A percentile compares a stretch with the other conserved stretches of the same genome.
Evolutionary conservation across 2,888 invertebrate genomes (phyloP).

Genomic region (Apamea monoglypha): DNA sequence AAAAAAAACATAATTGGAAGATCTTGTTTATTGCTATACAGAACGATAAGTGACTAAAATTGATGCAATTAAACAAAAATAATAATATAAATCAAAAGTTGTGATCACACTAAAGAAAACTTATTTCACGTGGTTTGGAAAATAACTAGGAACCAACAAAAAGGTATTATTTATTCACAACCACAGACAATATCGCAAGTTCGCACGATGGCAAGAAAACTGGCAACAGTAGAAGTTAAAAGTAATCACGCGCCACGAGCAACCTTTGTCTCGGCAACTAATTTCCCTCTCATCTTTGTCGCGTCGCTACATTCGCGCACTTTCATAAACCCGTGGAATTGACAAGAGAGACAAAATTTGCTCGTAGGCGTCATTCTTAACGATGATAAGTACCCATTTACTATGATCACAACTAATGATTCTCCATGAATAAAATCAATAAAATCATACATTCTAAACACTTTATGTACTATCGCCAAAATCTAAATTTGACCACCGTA

Average conservation of each 20-base stretch:
- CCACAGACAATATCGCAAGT: constrained; percentile 20
- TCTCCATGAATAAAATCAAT: constrained; percentile 56
- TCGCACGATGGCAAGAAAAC: constrained; percentile 11
- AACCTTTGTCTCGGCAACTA: neutral
- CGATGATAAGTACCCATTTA: neutral
- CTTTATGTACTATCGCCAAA: too few relatives aligned
- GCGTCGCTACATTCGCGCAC: neutral
- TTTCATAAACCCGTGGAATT: neutral
- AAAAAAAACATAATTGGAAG: constrained; percentile 60
- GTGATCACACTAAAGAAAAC: constrained; percentile 40
- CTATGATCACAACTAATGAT: constrained; percentile 45
- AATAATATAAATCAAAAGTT: constrained; percentile 41
- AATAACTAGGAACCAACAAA: constrained; percentile 12
- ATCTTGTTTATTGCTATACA: constrained; percentile 70
- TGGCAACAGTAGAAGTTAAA: constrained; percentile 18
- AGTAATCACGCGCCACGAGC: neutral
- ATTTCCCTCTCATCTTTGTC: neutral
- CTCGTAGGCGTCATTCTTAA: neutral
- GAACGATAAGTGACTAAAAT: constrained; percentile 72
- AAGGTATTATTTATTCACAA: constrained; percentile 25
- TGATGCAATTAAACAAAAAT: constrained; percentile 55
- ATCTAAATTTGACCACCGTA: too few relatives aligned
- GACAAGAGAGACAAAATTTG: neutral
- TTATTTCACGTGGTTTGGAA: neutral
- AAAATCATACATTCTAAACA: constrained; percentile 51